Evolutionary conservation across 2,888 invertebrate species (phyloP).

Genomic region (Morpho achilles): DNA sequence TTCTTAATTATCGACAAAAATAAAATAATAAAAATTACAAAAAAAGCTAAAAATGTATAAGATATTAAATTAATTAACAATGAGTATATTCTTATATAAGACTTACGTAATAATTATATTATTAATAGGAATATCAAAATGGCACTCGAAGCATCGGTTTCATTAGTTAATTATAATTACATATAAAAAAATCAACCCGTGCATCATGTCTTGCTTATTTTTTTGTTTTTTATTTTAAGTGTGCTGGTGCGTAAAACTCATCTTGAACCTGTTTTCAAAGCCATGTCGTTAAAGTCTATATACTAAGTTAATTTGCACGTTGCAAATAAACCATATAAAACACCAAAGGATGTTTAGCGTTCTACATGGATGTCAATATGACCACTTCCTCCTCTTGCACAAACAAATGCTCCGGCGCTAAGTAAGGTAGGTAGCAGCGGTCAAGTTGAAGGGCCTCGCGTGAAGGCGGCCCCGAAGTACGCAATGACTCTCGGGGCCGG

Average conservation of each 20-base stretch:
- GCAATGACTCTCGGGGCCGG: slow-evolving; percentile 61
- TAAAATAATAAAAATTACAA: slow-evolving; percentile 35
- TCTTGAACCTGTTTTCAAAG: slow-evolving; percentile 57
- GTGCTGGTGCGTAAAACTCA: slow-evolving; percentile 46
- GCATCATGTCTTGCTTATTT: slow-evolving; percentile 40
- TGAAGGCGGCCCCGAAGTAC: slow-evolving; percentile 62
- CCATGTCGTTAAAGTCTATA: slow-evolving; percentile 29
- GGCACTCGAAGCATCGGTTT: slow-evolving; percentile 71
- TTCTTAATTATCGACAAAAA: slow-evolving; percentile 22
- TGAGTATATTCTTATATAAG: slow-evolving; percentile 14
- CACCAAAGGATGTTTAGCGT: slow-evolving; percentile 34
- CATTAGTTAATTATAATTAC: slow-evolving; percentile 38
- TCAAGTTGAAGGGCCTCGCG: slow-evolving; percentile 58
- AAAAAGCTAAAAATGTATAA: slow-evolving; percentile 15
- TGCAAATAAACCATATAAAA: slow-evolving; percentile 23
- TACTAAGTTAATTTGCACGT: slow-evolving; percentile 5
- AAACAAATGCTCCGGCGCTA: slow-evolving; percentile 60
- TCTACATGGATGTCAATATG: slow-evolving; percentile 56
- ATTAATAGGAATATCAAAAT: slow-evolving; percentile 41
- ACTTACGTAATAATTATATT: not conserved
- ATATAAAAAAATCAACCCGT: slow-evolving; percentile 30
- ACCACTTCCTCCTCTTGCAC: slow-evolving; percentile 67
- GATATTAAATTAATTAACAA: slow-evolving; percentile 8
- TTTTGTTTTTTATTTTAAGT: slow-evolving; percentile 49
- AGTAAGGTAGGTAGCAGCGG: slow-evolving; percentile 54